Conservation (phyloP, 1,140 invertebrate genomes). For the Holcopasites calliopsidis region DNA sequence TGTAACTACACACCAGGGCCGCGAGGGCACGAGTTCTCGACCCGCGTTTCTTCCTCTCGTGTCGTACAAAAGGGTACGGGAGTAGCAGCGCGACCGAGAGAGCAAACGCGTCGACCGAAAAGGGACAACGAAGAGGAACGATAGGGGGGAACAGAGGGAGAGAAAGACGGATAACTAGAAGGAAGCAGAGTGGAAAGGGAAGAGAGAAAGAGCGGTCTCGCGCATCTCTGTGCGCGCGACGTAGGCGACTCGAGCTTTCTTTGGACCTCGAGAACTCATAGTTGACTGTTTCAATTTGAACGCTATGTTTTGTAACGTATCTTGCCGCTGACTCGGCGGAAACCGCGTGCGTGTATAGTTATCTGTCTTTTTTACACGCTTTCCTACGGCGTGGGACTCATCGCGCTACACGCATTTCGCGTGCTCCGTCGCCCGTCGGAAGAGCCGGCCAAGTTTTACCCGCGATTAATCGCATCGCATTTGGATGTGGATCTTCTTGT, state of each 20-base stretch:
- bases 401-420: background rate
- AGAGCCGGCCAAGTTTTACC: too few species aligned
- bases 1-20: conserved; percentile 12
- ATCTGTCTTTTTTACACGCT: conserved; percentile 6
- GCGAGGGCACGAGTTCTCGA: conserved; percentile 54
- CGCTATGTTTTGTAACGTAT: conserved; percentile 42
- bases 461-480: too few species aligned
- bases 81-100: conserved; percentile 25
- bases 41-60: conserved; percentile 52
- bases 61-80: conserved; percentile 57
- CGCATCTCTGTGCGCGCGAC: conserved; percentile 51
- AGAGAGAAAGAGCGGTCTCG: conserved; percentile 38
- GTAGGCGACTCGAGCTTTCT: conserved; percentile 55
- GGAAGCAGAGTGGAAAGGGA: conserved; percentile 1
- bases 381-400: background rate
- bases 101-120: conserved; percentile 1
- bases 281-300: conserved; percentile 58
- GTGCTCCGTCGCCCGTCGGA: background rate
- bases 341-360: conserved; percentile 24
- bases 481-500: too few species aligned
- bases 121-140: background rate
- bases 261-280: conserved; percentile 49
- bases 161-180: conserved; percentile 15
- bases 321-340: conserved; percentile 21
- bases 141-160: background rate